Evolutionary conservation across 2,113 vertebrate species (phyloP).

Genomic region (Plestiodon gilberti): DNA sequence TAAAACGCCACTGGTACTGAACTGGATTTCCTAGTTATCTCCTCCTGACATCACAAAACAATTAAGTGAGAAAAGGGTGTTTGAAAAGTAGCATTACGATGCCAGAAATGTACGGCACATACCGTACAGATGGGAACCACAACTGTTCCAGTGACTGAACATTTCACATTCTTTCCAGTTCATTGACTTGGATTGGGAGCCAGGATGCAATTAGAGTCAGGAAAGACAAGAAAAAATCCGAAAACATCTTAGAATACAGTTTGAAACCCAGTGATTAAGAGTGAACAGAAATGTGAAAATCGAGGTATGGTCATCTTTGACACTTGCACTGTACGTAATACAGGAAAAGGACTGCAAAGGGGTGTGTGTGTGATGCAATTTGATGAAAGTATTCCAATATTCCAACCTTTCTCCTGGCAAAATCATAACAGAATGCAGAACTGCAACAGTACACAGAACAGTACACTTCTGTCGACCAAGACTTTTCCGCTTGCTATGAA

Average conservation of each 20-base stretch:
- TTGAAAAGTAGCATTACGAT: background rate
- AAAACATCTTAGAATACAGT: background rate
- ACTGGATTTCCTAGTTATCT: background rate
- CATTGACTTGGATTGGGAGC: background rate
- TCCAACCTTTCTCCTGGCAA: no score
- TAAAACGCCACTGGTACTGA: no score
- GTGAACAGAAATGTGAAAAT: background rate
- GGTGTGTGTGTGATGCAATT: no score
- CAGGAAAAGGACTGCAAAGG: no score
- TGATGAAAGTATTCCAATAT: no score
- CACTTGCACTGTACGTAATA: no score
- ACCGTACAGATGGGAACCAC: background rate
- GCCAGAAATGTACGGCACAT: background rate
- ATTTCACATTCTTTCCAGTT: constrained; percentile 19
- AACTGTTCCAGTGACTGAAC: background rate
- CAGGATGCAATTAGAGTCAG: background rate
- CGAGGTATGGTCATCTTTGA: no score
- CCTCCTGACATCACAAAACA: background rate
- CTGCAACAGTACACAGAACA: no score
- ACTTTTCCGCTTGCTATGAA: no score
- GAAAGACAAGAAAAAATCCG: background rate
- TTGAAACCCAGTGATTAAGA: background rate
- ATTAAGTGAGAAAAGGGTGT: background rate
- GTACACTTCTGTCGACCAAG: no score
- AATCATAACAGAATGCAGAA: no score